Conservation (phyloP, 2,797 vertebrate species). For the Pipistrellus kuhlii region DNA sequence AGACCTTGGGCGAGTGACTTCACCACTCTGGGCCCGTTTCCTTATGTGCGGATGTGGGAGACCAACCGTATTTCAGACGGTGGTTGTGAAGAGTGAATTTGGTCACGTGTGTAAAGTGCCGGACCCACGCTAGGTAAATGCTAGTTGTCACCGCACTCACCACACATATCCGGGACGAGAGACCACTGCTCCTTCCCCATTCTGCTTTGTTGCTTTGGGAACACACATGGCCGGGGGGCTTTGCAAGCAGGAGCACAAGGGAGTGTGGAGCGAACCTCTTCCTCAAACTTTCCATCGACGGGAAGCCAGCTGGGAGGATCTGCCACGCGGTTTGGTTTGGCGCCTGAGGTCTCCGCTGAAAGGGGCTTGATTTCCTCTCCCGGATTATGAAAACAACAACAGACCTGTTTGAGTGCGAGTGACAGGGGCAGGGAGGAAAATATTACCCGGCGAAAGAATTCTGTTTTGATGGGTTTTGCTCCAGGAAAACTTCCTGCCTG, state of each 20-base stretch:
- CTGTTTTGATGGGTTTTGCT: constrained; percentile 80
- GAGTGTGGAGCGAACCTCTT: not conserved
- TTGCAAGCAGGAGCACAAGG: not conserved
- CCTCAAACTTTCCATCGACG: constrained; percentile 59
- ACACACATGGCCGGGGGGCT: too few species aligned
- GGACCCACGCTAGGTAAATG: not conserved
- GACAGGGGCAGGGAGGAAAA: constrained; percentile 77
- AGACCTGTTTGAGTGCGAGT: constrained; percentile 74
- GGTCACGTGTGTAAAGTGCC: not conserved
- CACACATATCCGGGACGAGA: not conserved
- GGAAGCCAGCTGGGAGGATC: constrained; percentile 73
- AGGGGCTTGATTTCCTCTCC: constrained; percentile 81
- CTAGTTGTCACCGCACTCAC: not conserved
- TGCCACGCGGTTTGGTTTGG: constrained; percentile 72
- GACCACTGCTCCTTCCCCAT: not conserved
- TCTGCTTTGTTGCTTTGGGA: not conserved
- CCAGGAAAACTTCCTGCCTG: constrained; percentile 78
- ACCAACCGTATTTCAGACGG: not conserved
- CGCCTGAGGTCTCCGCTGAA: constrained; percentile 73
- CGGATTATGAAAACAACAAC: constrained; percentile 79
- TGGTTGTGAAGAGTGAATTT: not conserved
- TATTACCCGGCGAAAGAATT: constrained; percentile 74
- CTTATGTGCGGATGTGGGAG: not conserved
- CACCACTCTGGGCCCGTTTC: constrained; percentile 17
- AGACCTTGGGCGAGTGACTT: not conserved